Evolutionary conservation across 2,797 vertebrate species (phyloP), one percentile per base, ranked within the genome.

Genomic region (Poliocrania exsul): DNA sequence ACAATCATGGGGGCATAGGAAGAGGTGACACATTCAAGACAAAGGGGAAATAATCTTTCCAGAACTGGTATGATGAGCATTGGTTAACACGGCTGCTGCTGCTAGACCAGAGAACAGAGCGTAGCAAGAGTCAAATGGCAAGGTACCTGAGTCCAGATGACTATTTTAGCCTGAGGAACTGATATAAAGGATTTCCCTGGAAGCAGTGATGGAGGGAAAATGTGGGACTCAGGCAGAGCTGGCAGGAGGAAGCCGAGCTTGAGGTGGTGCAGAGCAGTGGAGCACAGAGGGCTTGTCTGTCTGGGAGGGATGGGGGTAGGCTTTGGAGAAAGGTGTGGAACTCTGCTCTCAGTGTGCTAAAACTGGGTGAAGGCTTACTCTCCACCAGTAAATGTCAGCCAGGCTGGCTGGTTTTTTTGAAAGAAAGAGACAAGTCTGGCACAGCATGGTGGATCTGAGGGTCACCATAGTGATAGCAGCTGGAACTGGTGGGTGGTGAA

Each of bases 401-500:
- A 50, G 66, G 62, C 70, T 90, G 60, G 47, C 66, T 84, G 93
- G 3, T 33, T 60, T 40, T 66, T 65, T 28, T 13, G 38, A 57
- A 82, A 53, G 80, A 42, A 51, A 40, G 62, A 88, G 47, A 40
- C 26, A 21, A 87, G 64, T 44, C 78, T 92, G 88, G 91, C 84
- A 91, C 71, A 60, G 92, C 60, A 25, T 7, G 0, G 74, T 47
- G 50, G 64, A 70, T 58, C 73, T 38, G 81, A 65, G 91, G 93
- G 74, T 95, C 93, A 85, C 91, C 95, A 88, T 56, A 93, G 93
- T 82, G 91, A 93, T 73, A 28, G 74, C 6, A 21, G 56, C 47
- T 81, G 81, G 81, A 95, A 64, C 3, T 6, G 44, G 92, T 85
- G 83, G 58, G 83, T 77, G 84, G 62, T 18, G 56, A 84, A 75